phyloP scores from a whole-genome alignment of 2,797 vertebrate species.

The Neoniphon sammara region DNA sequence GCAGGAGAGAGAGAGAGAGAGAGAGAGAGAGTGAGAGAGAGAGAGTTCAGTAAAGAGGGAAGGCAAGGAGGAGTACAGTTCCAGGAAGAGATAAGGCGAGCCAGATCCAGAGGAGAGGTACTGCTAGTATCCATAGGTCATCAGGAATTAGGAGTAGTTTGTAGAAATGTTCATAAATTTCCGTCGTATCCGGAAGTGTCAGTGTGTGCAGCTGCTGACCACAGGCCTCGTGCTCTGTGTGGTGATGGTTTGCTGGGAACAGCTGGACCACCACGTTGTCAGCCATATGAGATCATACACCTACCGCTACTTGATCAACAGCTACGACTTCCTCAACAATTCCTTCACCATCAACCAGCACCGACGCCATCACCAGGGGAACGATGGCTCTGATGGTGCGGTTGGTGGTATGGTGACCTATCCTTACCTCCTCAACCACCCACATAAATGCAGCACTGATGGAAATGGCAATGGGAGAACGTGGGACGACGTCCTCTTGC shows the following conservation, averaged over 20 bases:
- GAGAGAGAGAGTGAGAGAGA: conserved; percentile 73
- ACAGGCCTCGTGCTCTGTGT: conserved; percentile 85
- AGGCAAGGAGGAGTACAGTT: neutral
- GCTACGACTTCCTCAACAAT: conserved; percentile 89
- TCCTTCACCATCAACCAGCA: conserved; percentile 79
- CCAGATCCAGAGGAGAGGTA: neutral
- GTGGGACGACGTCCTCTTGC: conserved; percentile 85
- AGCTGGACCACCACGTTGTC: conserved; percentile 85
- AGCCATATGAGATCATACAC: conserved; percentile 90
- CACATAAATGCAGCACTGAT: conserved; percentile 64
- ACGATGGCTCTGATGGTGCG: conserved; percentile 56
- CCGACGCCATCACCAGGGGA: conserved; percentile 39
- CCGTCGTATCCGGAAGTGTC: conserved; percentile 86
- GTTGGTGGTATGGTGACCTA: neutral
- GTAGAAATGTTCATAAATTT: conserved; percentile 85
- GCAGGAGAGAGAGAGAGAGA: neutral
- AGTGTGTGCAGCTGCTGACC: conserved; percentile 85
- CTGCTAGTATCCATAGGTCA: neutral
- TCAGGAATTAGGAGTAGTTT: neutral
- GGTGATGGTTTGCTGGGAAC: conserved; percentile 88
- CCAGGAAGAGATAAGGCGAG: neutral
- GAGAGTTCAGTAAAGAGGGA: neutral
- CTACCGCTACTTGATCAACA: conserved; percentile 92
- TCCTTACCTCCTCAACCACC: conserved; percentile 77
- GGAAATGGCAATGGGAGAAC: conserved; percentile 78